Evolutionary conservation across 2,888 invertebrate genomes (phyloP).

Genomic region (Lumbricus terrestris): DNA sequence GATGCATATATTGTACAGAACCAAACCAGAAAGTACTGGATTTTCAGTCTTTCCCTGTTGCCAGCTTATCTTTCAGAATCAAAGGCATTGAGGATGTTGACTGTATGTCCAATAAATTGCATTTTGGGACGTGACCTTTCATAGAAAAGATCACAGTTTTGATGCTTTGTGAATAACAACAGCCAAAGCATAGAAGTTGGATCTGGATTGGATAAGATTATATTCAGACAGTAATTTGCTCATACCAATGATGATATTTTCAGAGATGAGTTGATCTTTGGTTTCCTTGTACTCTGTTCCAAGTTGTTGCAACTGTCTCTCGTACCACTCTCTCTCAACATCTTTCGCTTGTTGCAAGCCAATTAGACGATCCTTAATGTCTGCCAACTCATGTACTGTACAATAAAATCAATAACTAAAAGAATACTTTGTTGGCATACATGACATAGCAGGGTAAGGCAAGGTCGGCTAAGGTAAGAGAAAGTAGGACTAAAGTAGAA

Average conservation of each 20-base stretch:
- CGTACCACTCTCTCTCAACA: neutral
- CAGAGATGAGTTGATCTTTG: conserved; percentile 13
- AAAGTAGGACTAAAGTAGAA: neutral
- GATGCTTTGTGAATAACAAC: no score
- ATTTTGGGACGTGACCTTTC: no score
- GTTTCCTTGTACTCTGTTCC: conserved; percentile 15
- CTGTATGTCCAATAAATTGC: no score
- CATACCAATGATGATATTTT: neutral
- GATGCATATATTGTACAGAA: no score
- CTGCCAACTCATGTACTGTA: conserved; percentile 11
- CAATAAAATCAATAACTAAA: neutral
- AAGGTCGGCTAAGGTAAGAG: neutral
- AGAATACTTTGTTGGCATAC: neutral
- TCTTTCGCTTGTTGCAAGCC: conserved; percentile 12
- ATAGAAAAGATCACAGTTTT: no score
- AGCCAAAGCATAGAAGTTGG: no score
- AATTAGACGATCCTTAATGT: neutral
- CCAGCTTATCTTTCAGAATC: no score
- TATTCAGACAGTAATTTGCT: neutral
- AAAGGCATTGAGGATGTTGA: no score
- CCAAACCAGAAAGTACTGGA: no score
- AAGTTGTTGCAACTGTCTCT: conserved; percentile 13
- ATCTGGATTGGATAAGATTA: neutral
- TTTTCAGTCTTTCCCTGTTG: no score
- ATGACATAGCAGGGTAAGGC: neutral